Evolutionary conservation across 1,140 invertebrate genomes (phyloP), one percentile per base, ranked within the genome.

Genomic region (Brachionus manjavacas): DNA sequence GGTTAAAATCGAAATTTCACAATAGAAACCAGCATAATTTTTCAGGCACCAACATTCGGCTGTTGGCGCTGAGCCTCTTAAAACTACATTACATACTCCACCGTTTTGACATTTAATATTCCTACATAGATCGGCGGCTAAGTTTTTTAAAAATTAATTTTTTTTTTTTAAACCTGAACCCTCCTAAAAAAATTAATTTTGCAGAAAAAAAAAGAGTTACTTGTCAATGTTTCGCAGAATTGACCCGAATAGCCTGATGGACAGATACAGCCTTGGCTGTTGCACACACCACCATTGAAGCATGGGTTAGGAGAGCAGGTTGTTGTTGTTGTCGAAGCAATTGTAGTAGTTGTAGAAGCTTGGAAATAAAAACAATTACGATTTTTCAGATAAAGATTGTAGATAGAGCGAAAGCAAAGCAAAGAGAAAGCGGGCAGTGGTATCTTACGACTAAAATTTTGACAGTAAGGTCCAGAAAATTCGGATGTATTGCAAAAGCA

Each of bases 181-280:
- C 52, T 81, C 14, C 20, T 43, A 23, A n/a, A 46, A n/a, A 3
- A 31, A 46, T 14, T 23, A 1, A 41, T 66, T 35, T 64, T 1
- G 16, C 31, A 35, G 1, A 35, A 35, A 31, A 31, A 49, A 35
- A 25, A 78, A 84, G 87, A 88, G 23, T 88, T 87, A 80, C 88
- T 84, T 20, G 87, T 87, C 64, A 88, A 83, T 11, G 68, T 85
- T 20, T 86, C 55, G 88, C 95, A 97, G 86, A 95, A 94, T 35
- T 93, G 91, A 14, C 95, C 95, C 88, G 96, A 94, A 87, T 96
- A 97, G 0, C 95, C 96, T 83, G 93, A 91, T 0, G 94, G 93
- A 87, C 95, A 97, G 0, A 94, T 89, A 85, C 95, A 97, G 0
- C 93, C 92, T 87, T 96, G 96, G 86, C 95, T 97, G 0, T 95